These are phyloP conservation scores for Scaeva pyrastri DNA, from an alignment of 2,888 invertebrate genomes.

Conservation along the genomic window DNA sequence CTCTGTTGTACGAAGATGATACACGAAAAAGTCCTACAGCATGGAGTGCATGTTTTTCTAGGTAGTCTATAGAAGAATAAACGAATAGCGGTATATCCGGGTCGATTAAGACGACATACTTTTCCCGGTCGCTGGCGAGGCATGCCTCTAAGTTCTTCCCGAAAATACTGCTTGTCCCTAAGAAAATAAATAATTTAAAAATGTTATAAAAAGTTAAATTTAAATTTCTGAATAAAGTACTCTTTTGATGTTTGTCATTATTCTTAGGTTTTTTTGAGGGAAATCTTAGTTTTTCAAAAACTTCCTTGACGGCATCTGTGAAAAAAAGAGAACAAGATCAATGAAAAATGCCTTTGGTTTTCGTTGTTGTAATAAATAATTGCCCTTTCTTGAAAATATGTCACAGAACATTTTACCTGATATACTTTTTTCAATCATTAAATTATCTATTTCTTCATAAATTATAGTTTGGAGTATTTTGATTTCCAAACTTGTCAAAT, in stretches of 20 bases:
- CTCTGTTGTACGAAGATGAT: neutral
- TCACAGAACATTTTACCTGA: neutral
- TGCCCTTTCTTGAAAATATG: too few species aligned
- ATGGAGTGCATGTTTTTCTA: neutral
- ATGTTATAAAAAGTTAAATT: too few species aligned
- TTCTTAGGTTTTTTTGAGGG: neutral
- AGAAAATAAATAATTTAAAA: neutral
- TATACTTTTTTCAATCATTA: neutral
- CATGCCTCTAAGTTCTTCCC: neutral
- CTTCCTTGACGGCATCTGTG: neutral
- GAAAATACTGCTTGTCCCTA: neutral
- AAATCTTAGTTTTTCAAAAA: neutral
- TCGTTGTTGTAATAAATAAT: too few species aligned
- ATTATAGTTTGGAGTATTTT: neutral
- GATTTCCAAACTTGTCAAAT: neutral
- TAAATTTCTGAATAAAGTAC: neutral
- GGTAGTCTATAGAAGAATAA: neutral
- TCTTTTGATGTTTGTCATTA: neutral
- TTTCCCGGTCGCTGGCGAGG: neutral
- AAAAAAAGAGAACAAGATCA: neutral
- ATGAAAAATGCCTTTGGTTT: too few species aligned
- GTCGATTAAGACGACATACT: neutral
- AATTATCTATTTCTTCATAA: neutral
- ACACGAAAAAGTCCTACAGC: neutral
- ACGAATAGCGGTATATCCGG: neutral